Evolutionary conservation across 2,797 vertebrate genomes (phyloP), one percentile per base, ranked within the genome.

Genomic region (Pygocentrus nattereri): DNA sequence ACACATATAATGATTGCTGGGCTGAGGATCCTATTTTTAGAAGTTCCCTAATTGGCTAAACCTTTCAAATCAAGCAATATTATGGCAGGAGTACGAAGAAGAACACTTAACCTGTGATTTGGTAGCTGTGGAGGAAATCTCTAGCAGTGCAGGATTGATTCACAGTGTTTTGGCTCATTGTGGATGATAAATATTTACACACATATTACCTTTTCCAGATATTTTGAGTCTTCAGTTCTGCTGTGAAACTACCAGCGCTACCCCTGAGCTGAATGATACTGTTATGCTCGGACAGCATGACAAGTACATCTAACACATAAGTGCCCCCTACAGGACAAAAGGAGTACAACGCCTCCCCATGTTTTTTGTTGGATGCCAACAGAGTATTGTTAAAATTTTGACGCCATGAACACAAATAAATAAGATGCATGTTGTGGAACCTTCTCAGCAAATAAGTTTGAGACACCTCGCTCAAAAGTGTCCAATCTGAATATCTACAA

Each of bases 221-320:
- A 25, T 78, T 78, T 79, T 41, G 64, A 25, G 68, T 49, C 44
- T 19, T 30, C 47, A 50, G 16, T 62, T 27, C 15, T 34, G 54
- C 64, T 68, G 16, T 62, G 70, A 64, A 79, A 34, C 15, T 44
- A 16, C 52, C 78, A 56, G 62, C 73, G 21, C 49, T 10, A 12
- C 1, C 0, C 54, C 30, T 31, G 21, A 50, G 71, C 44, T 52
- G 61, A 76, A 76, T 49, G 27, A 56, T 34, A 54, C 12, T 44
- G 56, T 62, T 62, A 47, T 56, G 11, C 52, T 52, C 31, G n/a
- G 49, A 74, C 31, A 64, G 31, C 23, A 62, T 31, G 27, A 13
- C 23, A 50, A 54, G 34, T 27, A 47, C 81, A 76, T 21, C 56
- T 74, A 50, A 41, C 81, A 77, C 47, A 64, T 65, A 69, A 85